These are phyloP conservation scores for Druon quercuslanigerum DNA, from an alignment of 1,140 invertebrate species.

Conservation along the genomic window DNA sequence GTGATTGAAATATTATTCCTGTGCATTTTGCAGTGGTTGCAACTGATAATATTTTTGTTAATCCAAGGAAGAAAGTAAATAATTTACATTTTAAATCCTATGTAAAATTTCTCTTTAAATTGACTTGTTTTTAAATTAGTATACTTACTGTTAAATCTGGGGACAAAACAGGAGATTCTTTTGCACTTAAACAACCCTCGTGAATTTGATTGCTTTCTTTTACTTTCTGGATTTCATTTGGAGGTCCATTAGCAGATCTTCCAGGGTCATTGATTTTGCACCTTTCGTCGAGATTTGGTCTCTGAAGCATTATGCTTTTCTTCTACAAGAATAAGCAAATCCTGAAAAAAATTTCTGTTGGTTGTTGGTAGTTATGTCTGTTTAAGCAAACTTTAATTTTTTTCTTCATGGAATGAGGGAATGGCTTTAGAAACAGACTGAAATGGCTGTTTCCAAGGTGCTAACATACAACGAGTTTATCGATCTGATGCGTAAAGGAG, in stretches of 20 bases:
- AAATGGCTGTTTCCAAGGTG: neutral
- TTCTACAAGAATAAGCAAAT: neutral
- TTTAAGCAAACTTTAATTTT: neutral
- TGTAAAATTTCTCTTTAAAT: neutral
- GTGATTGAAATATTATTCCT: too few species aligned
- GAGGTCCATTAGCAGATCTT: constrained; percentile 37
- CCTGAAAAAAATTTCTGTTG: neutral
- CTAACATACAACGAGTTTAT: constrained; percentile 32
- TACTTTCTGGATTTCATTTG: constrained; percentile 13
- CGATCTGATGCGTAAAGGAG: neutral
- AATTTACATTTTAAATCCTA: neutral
- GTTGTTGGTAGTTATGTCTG: neutral
- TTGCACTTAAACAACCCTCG: neutral
- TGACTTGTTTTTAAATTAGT: too few species aligned
- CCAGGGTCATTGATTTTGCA: constrained; percentile 42
- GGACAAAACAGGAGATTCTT: neutral
- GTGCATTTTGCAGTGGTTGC: too few species aligned
- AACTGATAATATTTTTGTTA: too few species aligned
- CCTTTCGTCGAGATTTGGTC: constrained; percentile 46
- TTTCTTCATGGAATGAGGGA: neutral
- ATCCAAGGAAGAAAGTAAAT: neutral
- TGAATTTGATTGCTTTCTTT: neutral
- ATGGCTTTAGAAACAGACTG: neutral
- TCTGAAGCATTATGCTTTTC: constrained; percentile 47
- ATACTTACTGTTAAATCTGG: neutral